These are phyloP conservation scores for Dipus sagitta DNA, from an alignment of 2,797 vertebrate species.

Conservation along the genomic window DNA sequence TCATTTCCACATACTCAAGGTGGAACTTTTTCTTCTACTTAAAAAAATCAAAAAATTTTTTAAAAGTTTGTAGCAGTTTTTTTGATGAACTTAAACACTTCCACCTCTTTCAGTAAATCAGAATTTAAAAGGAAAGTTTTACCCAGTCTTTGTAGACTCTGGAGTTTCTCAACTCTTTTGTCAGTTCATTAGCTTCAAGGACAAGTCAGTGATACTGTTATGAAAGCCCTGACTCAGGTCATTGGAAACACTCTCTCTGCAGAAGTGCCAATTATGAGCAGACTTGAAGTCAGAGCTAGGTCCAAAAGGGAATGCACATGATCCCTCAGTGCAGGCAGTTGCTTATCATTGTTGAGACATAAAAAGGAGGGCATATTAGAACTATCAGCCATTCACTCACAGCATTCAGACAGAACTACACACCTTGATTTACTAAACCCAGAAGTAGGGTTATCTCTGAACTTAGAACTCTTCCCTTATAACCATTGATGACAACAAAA, in stretches of 20 bases:
- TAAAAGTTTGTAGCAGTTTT: constrained; percentile 71
- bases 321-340: not conserved
- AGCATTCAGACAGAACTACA: not conserved
- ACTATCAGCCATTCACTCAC: not conserved
- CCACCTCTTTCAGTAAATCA: constrained; percentile 67
- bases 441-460: not conserved
- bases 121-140: constrained; percentile 55
- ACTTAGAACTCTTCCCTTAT: not conserved
- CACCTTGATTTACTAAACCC: constrained; percentile 28
- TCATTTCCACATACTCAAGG: constrained; percentile 44
- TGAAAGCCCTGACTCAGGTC: constrained; percentile 60
- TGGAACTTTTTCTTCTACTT: constrained; percentile 22
- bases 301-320: not conserved
- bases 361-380: constrained; percentile 15
- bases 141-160: constrained; percentile 37
- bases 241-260: constrained; percentile 34
- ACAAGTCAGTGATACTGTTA: constrained; percentile 53
- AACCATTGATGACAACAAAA: not conserved
- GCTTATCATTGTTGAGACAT: constrained; percentile 58
- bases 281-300: not conserved
- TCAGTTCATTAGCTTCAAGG: constrained; percentile 76
- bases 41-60: constrained; percentile 65
- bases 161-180: constrained; percentile 70
- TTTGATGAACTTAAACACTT: constrained; percentile 72
- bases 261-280: constrained; percentile 60